Base-by-base conservation (phyloP, 2,113 vertebrate genomes). In the Siniperca chuatsi region DNA sequence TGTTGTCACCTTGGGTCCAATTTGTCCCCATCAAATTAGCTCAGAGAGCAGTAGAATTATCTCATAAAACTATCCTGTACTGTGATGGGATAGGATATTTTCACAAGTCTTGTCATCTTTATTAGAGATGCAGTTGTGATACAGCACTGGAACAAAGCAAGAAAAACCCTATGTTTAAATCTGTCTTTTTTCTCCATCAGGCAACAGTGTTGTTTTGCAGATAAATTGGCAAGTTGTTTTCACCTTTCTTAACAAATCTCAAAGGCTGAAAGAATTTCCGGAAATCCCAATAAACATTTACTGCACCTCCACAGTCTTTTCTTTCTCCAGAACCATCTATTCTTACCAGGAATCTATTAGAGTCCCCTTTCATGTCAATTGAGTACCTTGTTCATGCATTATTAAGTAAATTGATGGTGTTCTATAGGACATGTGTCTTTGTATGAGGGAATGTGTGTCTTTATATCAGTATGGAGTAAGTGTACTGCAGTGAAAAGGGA, bases 301-400 rank as follows among this genome's bases (percentile, higher is more conserved):
- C 89, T 55, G 72, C 62, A 75, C 61, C 82, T 87, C 75, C 78
- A 37, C 44, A 15, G 66, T 75, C 75, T 80, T 89, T 86, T 65
- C 48, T 84, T 88, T 88, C 82, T 85, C 70, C 74, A 67, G 57
- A 92, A 77, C 62, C 77, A 61, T 93, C 89, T 86, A 25, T 92
- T 93, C 75, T 76, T 91, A 84, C 92, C 90, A 82, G 91, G 83
- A 94, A 93, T 91, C 90, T 77, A 83, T 91, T 82, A 44, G 86
- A 88, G 85, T 94, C 83, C 82, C 64, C 90, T 93, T 93, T 95
- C 93, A 93, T 92, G 91, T 94, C 90, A 87, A 84, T 90, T 64
- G 93, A 93, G 81, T 42, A 87, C 79, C 90, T 93, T 18, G 44
- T 93, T 92, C 93, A 95, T 95, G 92, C 92, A 94, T 94, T 95